A percentile compares a stretch with the other conserved stretches of the same genome.
Conservation (phyloP, 1,140 invertebrate genomes). For the Drosophila kikkawai region DNA sequence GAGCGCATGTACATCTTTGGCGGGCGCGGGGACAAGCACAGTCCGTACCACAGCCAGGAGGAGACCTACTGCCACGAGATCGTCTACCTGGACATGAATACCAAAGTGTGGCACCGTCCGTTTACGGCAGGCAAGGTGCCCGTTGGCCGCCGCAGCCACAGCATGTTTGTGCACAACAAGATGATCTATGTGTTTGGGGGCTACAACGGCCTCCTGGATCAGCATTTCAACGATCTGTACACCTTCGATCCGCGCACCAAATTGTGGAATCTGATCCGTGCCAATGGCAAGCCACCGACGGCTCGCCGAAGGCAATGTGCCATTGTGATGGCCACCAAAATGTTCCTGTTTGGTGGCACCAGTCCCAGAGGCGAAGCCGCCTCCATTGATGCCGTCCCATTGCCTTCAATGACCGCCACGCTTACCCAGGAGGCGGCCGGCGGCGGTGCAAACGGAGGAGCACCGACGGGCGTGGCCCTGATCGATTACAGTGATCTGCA, state of each 20-base stretch:
- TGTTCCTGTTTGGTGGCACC: constrained; percentile 95
- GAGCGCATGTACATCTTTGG: constrained; percentile 94
- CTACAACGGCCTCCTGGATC: constrained; percentile 90
- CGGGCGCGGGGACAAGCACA: constrained; percentile 90
- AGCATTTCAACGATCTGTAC: constrained; percentile 93
- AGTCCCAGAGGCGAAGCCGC: constrained; percentile 86
- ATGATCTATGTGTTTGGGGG: constrained; percentile 95
- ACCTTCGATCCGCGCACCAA: constrained; percentile 88
- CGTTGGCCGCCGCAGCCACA: constrained; percentile 93
- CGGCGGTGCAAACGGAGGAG: constrained; percentile 24
- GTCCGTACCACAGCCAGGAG: constrained; percentile 88
- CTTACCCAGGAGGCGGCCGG: constrained; percentile 8
- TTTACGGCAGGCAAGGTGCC: constrained; percentile 87
- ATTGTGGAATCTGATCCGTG: constrained; percentile 88
- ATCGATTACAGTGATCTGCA: constrained; percentile 92
- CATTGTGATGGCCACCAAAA: constrained; percentile 89
- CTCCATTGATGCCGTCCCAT: neutral
- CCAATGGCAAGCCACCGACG: constrained; percentile 88
- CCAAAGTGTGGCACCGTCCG: constrained; percentile 89
- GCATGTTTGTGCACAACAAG: constrained; percentile 92
- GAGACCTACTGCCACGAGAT: constrained; percentile 93
- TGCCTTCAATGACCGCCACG: neutral
- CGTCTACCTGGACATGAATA: constrained; percentile 90
- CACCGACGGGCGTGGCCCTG: constrained; percentile 69
- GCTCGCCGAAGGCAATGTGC: constrained; percentile 92